Percentiles rank a stretch among this genome's conserved stretches.
These are phyloP conservation scores for Forbesichthys agassizii DNA, from an alignment of 2,113 vertebrate species.

Conservation along the genomic window DNA sequence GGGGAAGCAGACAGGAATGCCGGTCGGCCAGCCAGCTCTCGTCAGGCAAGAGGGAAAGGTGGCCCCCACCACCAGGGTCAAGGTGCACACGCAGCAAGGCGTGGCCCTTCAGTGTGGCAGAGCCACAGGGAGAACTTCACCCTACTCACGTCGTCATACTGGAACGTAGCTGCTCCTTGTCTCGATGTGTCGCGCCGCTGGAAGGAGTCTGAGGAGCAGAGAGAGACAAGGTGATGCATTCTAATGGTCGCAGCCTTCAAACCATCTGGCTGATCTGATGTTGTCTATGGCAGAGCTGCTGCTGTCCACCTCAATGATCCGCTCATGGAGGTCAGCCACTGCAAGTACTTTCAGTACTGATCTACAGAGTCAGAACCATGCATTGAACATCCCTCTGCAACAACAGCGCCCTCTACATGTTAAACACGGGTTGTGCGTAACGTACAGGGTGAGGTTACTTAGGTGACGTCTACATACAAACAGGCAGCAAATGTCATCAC, in stretches of 20 bases:
- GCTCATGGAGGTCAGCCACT: no score
- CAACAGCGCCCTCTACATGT: neutral
- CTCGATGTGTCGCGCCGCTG: constrained; percentile 82
- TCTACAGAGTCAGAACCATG: no score
- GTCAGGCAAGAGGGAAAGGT: no score
- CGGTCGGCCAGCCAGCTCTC: no score
- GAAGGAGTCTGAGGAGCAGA: constrained; percentile 82
- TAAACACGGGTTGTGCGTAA: neutral
- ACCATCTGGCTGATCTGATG: neutral
- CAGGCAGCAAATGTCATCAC: neutral
- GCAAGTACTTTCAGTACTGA: no score
- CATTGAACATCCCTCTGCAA: no score
- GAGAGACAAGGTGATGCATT: neutral
- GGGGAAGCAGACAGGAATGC: no score
- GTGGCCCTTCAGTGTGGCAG: neutral
- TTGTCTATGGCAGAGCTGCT: no score
- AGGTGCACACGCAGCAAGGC: neutral
- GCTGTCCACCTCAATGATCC: no score
- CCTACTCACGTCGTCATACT: constrained; percentile 92
- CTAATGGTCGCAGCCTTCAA: neutral
- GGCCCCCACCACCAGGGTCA: no score
- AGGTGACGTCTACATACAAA: neutral
- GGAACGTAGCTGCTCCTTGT: constrained; percentile 86
- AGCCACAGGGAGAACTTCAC: neutral
- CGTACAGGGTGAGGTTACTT: neutral